Conservation (phyloP, 1,140 invertebrate genomes). For the Neodiprion lecontei region DNA sequence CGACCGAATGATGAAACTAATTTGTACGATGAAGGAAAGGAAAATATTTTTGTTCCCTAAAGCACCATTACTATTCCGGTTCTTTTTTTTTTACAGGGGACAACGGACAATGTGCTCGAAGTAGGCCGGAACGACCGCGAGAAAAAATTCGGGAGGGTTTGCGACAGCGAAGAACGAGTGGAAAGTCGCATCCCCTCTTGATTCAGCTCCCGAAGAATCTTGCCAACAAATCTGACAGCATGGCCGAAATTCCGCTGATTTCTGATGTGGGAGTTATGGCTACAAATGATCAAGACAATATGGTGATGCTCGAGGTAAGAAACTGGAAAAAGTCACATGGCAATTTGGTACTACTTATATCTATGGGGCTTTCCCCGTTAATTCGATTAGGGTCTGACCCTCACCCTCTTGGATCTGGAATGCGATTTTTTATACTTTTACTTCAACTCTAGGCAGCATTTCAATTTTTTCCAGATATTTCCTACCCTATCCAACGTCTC, state of each 20-base stretch:
- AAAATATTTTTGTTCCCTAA: not conserved
- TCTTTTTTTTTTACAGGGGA: slow-evolving; percentile 15
- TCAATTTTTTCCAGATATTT: not conserved
- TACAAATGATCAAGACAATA: slow-evolving; percentile 26
- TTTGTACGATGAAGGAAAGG: not conserved
- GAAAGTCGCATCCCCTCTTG: slow-evolving; percentile 22
- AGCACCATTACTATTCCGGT: not conserved
- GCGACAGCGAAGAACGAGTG: slow-evolving; percentile 29
- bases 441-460: not conserved
- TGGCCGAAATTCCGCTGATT: slow-evolving; percentile 39
- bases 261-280: not conserved
- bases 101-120: not conserved
- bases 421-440: not conserved
- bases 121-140: slow-evolving; percentile 25
- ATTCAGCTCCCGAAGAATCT: slow-evolving; percentile 12
- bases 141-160: slow-evolving; percentile 27
- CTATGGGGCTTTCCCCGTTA: not conserved
- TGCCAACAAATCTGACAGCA: slow-evolving; percentile 21
- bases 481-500: not conserved
- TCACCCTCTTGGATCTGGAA: not conserved
- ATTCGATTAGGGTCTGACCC: not conserved
- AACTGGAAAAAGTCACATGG: not conserved
- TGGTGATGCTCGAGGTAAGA: slow-evolving; percentile 44
- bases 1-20: too few relatives aligned
- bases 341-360: not conserved